A percentile compares a stretch with the other conserved stretches of the same genome.
Conservation (phyloP, 2,797 vertebrate species). For the Meda fulgida region DNA sequence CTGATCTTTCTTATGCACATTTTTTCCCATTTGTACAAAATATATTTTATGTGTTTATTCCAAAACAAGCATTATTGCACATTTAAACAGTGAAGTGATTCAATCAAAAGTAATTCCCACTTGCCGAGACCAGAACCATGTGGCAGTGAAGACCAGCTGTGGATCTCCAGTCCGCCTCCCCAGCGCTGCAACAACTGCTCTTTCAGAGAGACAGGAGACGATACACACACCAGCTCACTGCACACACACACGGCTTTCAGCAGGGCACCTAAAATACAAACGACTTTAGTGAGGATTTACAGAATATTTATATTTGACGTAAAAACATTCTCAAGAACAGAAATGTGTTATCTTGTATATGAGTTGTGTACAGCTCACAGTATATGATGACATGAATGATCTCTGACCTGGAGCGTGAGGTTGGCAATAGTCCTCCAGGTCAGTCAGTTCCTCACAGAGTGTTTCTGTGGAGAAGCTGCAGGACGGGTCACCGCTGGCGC, state of each 20-base stretch:
- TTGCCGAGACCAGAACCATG: slow-evolving; percentile 93
- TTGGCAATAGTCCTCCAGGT: slow-evolving; percentile 89
- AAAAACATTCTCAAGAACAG: not conserved
- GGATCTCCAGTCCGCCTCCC: slow-evolving; percentile 88
- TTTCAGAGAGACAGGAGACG: slow-evolving; percentile 75
- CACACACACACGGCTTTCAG: slow-evolving; percentile 93
- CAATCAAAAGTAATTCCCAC: slow-evolving; percentile 17
- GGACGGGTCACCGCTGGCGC: slow-evolving; percentile 64
- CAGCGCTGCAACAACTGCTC: slow-evolving; percentile 84
- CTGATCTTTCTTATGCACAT: not conserved
- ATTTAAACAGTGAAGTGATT: not conserved
- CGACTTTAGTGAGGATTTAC: not conserved
- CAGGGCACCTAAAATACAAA: slow-evolving; percentile 82
- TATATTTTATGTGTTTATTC: not conserved
- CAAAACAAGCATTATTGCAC: not conserved
- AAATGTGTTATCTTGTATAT: not conserved
- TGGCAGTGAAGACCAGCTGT: slow-evolving; percentile 90
- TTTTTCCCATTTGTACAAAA: not conserved
- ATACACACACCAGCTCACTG: slow-evolving; percentile 79
- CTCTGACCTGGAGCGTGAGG: slow-evolving; percentile 89
- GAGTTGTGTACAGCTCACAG: not conserved
- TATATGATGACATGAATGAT: too few species aligned
- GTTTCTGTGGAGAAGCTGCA: slow-evolving; percentile 70
- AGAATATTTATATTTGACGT: not conserved
- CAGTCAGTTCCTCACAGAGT: slow-evolving; percentile 78